Evolutionary conservation across 2,113 vertebrate species (phyloP).

Genomic region (Tetrax tetrax): DNA sequence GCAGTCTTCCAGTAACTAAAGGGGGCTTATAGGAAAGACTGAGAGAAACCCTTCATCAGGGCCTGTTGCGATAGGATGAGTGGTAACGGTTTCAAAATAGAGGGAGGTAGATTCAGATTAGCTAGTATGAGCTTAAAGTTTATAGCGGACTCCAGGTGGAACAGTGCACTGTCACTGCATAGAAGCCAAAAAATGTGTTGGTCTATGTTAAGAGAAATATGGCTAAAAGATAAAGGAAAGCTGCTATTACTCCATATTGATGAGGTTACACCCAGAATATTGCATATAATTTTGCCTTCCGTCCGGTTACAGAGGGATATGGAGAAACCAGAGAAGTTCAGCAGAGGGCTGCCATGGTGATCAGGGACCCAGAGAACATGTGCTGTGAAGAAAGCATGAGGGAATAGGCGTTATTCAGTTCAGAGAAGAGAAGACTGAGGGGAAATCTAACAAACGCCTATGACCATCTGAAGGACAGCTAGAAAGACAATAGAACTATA

Average conservation of each 20-base stretch:
- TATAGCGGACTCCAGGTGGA: background rate
- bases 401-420: background rate
- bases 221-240: background rate
- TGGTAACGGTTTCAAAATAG: too few species aligned
- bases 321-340: background rate
- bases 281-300: background rate
- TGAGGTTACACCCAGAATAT: background rate
- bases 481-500: background rate
- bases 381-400: background rate
- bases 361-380: background rate
- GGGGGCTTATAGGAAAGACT: too few species aligned
- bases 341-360: background rate
- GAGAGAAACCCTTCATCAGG: too few species aligned
- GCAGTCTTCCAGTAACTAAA: too few species aligned
- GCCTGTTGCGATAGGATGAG: too few species aligned
- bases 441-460: background rate
- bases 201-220: background rate
- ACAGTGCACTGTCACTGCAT: background rate
- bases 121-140: background rate
- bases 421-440: background rate
- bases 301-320: background rate
- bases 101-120: too few species aligned
- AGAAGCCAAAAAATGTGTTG: background rate
- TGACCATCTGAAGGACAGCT: background rate
- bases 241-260: background rate